phyloP scores from a whole-genome alignment of 1,140 invertebrate genomes.

The Diuraphis noxia region DNA sequence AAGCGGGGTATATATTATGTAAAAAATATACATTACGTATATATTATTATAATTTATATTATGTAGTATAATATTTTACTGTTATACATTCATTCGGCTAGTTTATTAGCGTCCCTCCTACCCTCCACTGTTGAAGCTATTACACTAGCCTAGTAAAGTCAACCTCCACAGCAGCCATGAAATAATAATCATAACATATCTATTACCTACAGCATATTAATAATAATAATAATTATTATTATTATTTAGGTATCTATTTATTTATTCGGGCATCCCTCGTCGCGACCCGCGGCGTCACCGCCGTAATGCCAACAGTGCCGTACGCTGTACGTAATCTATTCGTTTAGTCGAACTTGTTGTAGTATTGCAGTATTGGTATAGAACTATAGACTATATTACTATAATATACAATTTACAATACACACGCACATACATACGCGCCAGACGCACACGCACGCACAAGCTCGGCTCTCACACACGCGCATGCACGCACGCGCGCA shows the following conservation, averaged over 20 bases:
- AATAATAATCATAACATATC: neutral
- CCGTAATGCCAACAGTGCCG: no score
- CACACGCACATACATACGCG: constrained; percentile 19
- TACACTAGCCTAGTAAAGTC: neutral
- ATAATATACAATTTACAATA: no score
- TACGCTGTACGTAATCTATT: neutral
- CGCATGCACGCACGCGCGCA: neutral
- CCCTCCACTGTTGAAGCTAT: neutral
- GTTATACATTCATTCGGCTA: neutral
- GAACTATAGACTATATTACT: neutral
- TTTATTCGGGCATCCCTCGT: neutral
- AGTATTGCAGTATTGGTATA: no score
- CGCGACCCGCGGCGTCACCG: neutral
- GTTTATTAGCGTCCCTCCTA: no score
- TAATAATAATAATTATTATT: neutral
- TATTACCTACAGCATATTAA: neutral
- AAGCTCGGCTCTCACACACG: neutral
- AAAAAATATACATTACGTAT: neutral
- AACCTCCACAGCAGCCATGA: neutral
- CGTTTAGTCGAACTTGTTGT: constrained; percentile 11
- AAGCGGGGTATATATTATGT: neutral
- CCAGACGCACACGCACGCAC: neutral
- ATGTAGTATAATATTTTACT: neutral
- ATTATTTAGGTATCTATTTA: neutral
- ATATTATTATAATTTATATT: neutral